Conservation (phyloP, 1,140 invertebrate species). For the Calliopsis andreniformis region DNA sequence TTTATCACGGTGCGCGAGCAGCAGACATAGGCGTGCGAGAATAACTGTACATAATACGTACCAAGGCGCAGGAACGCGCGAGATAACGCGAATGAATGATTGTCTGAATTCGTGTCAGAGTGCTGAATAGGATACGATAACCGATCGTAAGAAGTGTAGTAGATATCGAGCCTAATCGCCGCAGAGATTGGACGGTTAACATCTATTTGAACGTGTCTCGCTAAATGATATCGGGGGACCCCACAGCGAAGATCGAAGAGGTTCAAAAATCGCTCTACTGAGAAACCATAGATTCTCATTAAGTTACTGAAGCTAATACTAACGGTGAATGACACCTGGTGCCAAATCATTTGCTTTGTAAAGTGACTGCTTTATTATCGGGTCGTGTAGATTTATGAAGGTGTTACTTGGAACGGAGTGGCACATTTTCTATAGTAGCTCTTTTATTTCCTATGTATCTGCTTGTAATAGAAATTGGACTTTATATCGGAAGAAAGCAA, state of each 20-base stretch:
- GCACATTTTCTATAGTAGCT: no score
- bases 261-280: background rate
- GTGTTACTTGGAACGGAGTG: no score
- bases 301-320: no score
- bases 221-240: background rate
- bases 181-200: constrained; percentile 13
- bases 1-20: constrained; percentile 43
- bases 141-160: constrained; percentile 41
- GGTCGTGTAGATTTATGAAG: no score
- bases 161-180: constrained; percentile 41
- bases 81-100: constrained; percentile 65
- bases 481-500: no score
- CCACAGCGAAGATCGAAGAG: background rate
- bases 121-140: constrained; percentile 53
- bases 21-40: constrained; percentile 41
- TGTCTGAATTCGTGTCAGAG: constrained; percentile 54
- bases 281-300: no score
- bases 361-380: no score
- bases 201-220: constrained; percentile 11
- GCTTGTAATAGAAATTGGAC: no score
- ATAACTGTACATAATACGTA: constrained; percentile 62
- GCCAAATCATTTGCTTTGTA: no score
- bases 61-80: constrained; percentile 38
- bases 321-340: no score
- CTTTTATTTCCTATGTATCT: no score